A percentile compares a stretch with the other conserved stretches of the same genome.
These are phyloP conservation scores for Panagrolaimus sp. DNA, from an alignment of 1,140 invertebrate species.

Conservation along the genomic window DNA sequence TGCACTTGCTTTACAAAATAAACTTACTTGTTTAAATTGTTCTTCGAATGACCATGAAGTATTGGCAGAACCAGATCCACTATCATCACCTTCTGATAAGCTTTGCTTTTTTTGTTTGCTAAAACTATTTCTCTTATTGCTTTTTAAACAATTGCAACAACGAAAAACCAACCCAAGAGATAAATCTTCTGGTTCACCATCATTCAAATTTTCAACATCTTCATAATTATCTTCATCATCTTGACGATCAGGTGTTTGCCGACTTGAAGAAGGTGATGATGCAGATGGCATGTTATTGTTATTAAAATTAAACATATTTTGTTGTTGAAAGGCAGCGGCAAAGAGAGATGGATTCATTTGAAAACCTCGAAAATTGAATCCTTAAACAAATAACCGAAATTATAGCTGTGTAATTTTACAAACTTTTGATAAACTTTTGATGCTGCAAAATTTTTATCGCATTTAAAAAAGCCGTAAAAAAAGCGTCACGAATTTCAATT, in stretches of 20 bases:
- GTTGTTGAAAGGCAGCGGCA: background rate
- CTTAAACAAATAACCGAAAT: too few species aligned
- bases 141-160: background rate
- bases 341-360: background rate
- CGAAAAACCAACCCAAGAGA: background rate
- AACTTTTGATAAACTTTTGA: too few species aligned
- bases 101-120: background rate
- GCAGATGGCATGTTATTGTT: background rate
- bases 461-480: background rate
- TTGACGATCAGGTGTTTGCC: background rate
- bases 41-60: constrained; percentile 1
- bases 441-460: background rate
- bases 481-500: background rate
- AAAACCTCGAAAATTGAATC: background rate
- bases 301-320: background rate
- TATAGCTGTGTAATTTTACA: too few species aligned
- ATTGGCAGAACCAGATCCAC: background rate
- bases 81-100: background rate
- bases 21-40: constrained; percentile 11
- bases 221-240: constrained; percentile 11
- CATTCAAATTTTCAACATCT: background rate
- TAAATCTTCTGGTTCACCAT: constrained; percentile 1
- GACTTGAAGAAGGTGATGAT: background rate
- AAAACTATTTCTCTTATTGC: background rate
- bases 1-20: background rate